phyloP scores from a whole-genome alignment of 2,888 invertebrate species.

The Rapana venosa region DNA sequence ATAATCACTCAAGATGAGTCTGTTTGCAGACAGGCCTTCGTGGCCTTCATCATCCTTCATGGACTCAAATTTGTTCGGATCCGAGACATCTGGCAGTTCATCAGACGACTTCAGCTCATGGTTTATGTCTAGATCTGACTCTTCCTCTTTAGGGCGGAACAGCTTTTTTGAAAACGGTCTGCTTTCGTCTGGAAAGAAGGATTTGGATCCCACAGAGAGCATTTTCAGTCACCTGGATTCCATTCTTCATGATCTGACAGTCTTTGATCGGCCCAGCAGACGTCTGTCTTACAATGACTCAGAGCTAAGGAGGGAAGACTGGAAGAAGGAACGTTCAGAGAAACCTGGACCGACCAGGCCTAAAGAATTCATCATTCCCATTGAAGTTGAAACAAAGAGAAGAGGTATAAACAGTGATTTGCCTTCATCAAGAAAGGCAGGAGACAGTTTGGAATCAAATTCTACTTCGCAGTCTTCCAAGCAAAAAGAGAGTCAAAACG shows the following conservation, averaged over 20 bases:
- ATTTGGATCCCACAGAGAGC: neutral
- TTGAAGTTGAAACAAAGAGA: neutral
- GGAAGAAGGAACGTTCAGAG: neutral
- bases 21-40: neutral
- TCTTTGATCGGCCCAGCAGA: neutral
- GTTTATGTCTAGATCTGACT: neutral
- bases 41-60: neutral
- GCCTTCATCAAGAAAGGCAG: neutral
- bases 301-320: neutral
- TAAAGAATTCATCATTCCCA: neutral
- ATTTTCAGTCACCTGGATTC: neutral
- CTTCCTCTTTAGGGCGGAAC: neutral
- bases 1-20: neutral
- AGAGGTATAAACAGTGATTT: neutral
- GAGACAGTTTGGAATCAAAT: no score
- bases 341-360: neutral
- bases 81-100: neutral
- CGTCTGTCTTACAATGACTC: neutral
- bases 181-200: no score
- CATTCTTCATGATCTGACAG: neutral
- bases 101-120: neutral
- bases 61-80: neutral
- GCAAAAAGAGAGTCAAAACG: no score
- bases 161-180: neutral
- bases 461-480: no score